These are phyloP conservation scores for Gulo gulo DNA, from an alignment of 2,113 vertebrate genomes.

Conservation along the genomic window DNA sequence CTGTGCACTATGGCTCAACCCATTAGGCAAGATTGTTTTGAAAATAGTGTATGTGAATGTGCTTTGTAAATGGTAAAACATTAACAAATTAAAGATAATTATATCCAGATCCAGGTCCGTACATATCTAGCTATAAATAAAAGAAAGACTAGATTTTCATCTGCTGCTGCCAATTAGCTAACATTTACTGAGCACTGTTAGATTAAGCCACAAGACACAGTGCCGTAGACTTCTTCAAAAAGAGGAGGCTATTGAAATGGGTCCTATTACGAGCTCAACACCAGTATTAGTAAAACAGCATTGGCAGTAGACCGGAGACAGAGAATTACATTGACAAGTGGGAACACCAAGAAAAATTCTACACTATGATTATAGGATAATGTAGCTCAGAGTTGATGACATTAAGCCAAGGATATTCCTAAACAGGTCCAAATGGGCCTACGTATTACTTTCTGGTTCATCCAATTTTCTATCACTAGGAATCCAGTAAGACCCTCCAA, in stretches of 20 bases:
- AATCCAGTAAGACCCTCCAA: background rate
- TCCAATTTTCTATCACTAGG: background rate
- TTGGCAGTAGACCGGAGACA: background rate
- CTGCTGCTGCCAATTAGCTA: constrained; percentile 17
- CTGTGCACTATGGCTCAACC: background rate
- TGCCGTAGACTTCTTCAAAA: background rate
- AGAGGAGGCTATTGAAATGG: background rate
- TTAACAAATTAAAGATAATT: constrained; percentile 37
- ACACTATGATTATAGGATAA: background rate
- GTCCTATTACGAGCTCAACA: background rate
- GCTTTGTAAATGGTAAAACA: constrained; percentile 25
- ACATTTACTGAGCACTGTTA: background rate
- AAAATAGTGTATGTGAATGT: background rate
- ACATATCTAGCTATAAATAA: constrained; percentile 10
- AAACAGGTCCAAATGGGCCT: background rate
- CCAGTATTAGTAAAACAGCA: background rate
- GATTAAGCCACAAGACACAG: background rate
- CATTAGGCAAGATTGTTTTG: background rate
- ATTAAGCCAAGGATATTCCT: background rate
- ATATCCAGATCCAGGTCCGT: background rate
- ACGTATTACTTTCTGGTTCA: background rate
- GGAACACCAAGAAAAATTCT: background rate
- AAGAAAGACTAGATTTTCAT: constrained; percentile 19
- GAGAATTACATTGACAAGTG: background rate
- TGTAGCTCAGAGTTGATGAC: background rate